Evolutionary conservation across 1,140 invertebrate species (phyloP).

Genomic region (Drosophila parabipectinata): DNA sequence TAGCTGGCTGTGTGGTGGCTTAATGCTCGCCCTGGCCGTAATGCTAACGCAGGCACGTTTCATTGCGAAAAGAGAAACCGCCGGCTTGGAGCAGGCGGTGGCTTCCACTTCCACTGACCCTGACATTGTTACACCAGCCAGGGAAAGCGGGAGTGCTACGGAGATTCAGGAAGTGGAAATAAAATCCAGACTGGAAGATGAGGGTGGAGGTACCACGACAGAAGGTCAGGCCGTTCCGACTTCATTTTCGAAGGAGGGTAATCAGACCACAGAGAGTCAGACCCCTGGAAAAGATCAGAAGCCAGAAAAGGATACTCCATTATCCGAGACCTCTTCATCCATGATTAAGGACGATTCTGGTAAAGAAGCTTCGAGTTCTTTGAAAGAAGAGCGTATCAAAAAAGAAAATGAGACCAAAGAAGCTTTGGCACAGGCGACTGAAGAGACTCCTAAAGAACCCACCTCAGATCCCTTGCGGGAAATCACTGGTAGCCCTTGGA

Average conservation of each 20-base stretch:
- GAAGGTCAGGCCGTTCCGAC: neutral
- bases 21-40: constrained; percentile 45
- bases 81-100: constrained; percentile 34
- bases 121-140: constrained; percentile 60
- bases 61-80: constrained; percentile 75
- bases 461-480: neutral
- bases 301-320: neutral
- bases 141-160: constrained; percentile 39
- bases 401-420: neutral
- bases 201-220: neutral
- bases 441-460: neutral
- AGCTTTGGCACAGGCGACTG: neutral
- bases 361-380: neutral
- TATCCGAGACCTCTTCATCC: neutral
- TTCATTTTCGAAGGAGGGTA: neutral
- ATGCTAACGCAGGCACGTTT: constrained; percentile 66
- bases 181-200: neutral
- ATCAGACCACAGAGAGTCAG: neutral
- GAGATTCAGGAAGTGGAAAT: neutral
- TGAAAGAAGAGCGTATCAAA: neutral
- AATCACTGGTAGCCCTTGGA: neutral
- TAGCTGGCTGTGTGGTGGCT: constrained; percentile 37
- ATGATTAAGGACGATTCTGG: neutral
- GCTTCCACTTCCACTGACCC: constrained; percentile 53
- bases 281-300: neutral